Evolutionary conservation across 2,797 vertebrate genomes (phyloP).

Genomic region (Sebastes trivittatus): DNA sequence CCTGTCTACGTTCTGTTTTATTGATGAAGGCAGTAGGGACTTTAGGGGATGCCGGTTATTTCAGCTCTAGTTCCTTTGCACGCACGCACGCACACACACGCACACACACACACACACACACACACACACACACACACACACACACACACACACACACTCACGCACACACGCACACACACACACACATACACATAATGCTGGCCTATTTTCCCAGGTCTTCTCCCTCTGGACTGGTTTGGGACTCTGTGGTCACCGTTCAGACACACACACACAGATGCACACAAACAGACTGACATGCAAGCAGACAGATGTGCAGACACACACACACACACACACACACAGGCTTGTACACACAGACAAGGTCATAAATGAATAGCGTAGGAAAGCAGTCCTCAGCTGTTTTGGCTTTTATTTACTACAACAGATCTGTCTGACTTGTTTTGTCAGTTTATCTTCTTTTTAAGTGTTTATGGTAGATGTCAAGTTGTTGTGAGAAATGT

Average conservation of each 20-base stretch:
- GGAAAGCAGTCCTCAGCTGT: constrained; percentile 1
- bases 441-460: not conserved
- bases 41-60: constrained; percentile 77
- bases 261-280: not conserved
- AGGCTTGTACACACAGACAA: constrained; percentile 14
- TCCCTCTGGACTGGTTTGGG: constrained; percentile 62
- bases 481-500: not conserved
- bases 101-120: not conserved
- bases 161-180: constrained; percentile 6
- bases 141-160: not conserved
- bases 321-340: not conserved
- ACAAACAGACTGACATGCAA: not conserved
- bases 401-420: not conserved
- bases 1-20: constrained; percentile 72
- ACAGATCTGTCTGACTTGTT: not conserved
- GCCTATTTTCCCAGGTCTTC: constrained; percentile 70
- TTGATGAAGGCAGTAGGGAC: constrained; percentile 79
- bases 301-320: not conserved
- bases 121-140: constrained; percentile 3
- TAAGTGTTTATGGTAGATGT: not conserved
- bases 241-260: constrained; percentile 50
- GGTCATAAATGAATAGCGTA: constrained; percentile 23
- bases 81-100: not conserved
- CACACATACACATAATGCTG: constrained; percentile 42
- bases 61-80: constrained; percentile 79